A percentile compares a stretch with the other conserved stretches of the same genome.
Conservation (phyloP, 2,888 invertebrate genomes). For the Diploptera punctata region DNA sequence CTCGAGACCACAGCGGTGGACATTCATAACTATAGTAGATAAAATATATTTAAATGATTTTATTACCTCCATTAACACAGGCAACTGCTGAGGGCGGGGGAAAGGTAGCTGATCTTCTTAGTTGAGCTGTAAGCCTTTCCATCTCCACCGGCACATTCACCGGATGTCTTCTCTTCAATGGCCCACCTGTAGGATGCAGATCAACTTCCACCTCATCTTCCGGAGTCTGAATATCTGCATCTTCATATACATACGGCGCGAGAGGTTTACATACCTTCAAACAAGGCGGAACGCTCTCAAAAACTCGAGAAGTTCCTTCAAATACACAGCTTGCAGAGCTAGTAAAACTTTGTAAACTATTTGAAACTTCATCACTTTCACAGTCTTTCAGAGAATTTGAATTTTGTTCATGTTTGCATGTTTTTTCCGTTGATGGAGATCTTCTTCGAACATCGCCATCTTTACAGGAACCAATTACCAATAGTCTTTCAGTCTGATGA, state of each 20-base stretch:
- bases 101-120: slow-evolving; percentile 54
- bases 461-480: slow-evolving; percentile 21
- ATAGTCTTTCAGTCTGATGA: slow-evolving; percentile 16
- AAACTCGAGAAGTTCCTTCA: neutral
- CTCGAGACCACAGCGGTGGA: too few species aligned
- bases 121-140: slow-evolving; percentile 43
- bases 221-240: neutral
- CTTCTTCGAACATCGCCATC: neutral
- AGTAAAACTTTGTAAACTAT: slow-evolving; percentile 41
- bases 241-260: neutral
- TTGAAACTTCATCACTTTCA: slow-evolving; percentile 41
- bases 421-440: neutral
- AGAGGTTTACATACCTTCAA: neutral
- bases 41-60: too few species aligned
- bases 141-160: neutral
- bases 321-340: slow-evolving; percentile 37
- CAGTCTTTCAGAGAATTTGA: neutral
- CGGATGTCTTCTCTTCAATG: neutral
- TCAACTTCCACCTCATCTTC: slow-evolving; percentile 11
- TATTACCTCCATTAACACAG: slow-evolving; percentile 43
- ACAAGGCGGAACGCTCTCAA: neutral
- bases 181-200: slow-evolving; percentile 9
- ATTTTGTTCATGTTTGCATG: neutral
- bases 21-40: too few species aligned
- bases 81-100: slow-evolving; percentile 56